These are phyloP conservation scores for Abrostola triplasia DNA, from an alignment of 2,888 invertebrate species.

Conservation along the genomic window DNA sequence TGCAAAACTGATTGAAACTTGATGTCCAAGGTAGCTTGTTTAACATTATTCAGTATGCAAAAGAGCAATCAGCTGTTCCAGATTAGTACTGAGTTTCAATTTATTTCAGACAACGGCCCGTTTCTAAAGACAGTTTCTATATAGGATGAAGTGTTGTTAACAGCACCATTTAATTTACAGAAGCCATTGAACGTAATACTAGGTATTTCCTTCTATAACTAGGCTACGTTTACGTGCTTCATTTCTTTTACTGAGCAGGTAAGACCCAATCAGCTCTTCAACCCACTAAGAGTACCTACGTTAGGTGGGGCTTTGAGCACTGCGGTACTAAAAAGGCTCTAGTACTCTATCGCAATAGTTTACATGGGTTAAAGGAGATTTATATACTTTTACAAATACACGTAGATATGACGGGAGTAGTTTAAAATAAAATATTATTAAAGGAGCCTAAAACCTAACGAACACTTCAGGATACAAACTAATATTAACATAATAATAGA, in stretches of 20 bases:
- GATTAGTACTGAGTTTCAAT: neutral
- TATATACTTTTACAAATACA: neutral
- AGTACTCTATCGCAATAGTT: slow-evolving; percentile 6
- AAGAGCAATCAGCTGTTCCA: too few species aligned
- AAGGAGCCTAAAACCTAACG: too few species aligned
- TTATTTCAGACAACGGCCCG: neutral
- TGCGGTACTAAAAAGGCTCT: slow-evolving; percentile 27
- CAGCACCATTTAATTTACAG: slow-evolving; percentile 41
- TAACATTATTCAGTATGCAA: too few species aligned
- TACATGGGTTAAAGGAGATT: neutral
- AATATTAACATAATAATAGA: too few species aligned
- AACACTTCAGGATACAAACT: too few species aligned
- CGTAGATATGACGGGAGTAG: too few species aligned
- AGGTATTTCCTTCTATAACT: slow-evolving; percentile 40
- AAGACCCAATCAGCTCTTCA: slow-evolving; percentile 41
- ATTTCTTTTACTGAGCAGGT: slow-evolving; percentile 47
- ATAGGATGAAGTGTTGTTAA: neutral
- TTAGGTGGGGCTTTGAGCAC: slow-evolving; percentile 19
- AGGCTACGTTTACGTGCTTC: slow-evolving; percentile 46
- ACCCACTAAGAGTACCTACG: slow-evolving; percentile 18
- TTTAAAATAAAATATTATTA: too few species aligned
- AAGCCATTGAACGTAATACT: slow-evolving; percentile 40
- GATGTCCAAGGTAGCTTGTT: too few species aligned
- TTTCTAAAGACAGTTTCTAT: neutral
- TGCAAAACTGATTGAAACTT: too few species aligned